Evolutionary conservation across 2,113 vertebrate species (phyloP).

Genomic region (Oceanites oceanicus): DNA sequence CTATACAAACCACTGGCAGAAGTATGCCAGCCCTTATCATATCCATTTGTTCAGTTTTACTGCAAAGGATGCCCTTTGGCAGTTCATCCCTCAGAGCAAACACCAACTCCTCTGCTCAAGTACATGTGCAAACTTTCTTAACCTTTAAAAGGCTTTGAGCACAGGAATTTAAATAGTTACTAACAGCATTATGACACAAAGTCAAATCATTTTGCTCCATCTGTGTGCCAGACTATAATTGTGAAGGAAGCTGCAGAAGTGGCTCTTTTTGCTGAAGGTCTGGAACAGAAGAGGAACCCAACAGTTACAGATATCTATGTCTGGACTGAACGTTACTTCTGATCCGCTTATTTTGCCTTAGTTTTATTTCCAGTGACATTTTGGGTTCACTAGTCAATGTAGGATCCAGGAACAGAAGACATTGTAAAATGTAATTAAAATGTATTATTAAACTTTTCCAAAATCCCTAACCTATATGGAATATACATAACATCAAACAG

Average conservation of each 20-base stretch:
- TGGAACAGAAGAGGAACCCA: neutral
- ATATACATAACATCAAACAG: neutral
- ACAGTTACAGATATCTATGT: neutral
- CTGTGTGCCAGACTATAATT: neutral
- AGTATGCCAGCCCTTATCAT: neutral
- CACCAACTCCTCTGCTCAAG: neutral
- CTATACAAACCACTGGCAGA: neutral
- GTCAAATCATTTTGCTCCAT: neutral
- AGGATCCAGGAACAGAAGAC: neutral
- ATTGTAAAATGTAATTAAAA: neutral
- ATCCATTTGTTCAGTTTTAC: neutral
- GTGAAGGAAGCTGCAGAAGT: neutral
- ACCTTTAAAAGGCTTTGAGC: neutral
- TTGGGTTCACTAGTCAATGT: neutral
- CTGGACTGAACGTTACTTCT: neutral
- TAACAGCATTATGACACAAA: neutral
- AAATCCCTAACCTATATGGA: neutral
- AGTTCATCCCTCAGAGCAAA: neutral
- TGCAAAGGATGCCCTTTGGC: neutral
- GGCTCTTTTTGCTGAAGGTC: neutral
- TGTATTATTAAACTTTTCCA: neutral
- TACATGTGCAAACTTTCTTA: neutral
- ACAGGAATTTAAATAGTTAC: neutral
- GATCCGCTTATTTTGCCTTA: neutral
- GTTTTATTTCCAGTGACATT: neutral